These are phyloP conservation scores for Beris chalybata DNA, from an alignment of 2,888 invertebrate genomes.

Conservation along the genomic window DNA sequence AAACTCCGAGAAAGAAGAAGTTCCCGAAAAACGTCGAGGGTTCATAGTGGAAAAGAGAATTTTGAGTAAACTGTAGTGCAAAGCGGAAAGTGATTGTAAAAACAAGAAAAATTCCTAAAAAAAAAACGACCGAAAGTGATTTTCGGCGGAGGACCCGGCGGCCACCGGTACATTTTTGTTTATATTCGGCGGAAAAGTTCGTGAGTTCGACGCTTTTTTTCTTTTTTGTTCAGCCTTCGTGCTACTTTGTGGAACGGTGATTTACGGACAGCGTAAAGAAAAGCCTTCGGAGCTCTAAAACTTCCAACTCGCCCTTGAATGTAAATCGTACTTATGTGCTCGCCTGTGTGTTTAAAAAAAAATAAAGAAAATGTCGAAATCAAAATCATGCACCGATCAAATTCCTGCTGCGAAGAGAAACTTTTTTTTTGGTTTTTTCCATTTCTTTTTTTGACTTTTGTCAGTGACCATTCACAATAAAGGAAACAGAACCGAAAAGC, in stretches of 20 bases:
- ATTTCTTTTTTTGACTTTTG: slow-evolving; percentile 22
- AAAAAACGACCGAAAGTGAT: slow-evolving; percentile 5
- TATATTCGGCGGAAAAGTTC: slow-evolving; percentile 3
- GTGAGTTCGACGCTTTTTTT: no score
- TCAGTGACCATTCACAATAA: slow-evolving; percentile 30
- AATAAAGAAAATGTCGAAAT: slow-evolving; percentile 41
- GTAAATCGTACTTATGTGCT: slow-evolving; percentile 46
- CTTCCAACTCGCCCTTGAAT: no score
- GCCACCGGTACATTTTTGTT: slow-evolving; percentile 7
- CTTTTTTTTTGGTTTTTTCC: not conserved
- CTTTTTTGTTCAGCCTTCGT: not conserved
- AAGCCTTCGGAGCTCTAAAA: no score
- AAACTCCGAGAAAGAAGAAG: slow-evolving; percentile 19
- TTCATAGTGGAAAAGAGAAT: slow-evolving; percentile 29
- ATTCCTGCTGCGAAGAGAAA: slow-evolving; percentile 9
- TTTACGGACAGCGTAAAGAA: no score
- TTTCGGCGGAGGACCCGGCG: slow-evolving; percentile 1
- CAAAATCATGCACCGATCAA: slow-evolving; percentile 31
- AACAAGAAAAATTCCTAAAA: slow-evolving; percentile 12
- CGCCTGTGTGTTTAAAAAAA: slow-evolving; percentile 48
- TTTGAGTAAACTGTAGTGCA: slow-evolving; percentile 36
- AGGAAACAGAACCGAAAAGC: slow-evolving; percentile 29
- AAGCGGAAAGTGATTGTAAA: slow-evolving; percentile 11
- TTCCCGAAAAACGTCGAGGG: slow-evolving; percentile 18
- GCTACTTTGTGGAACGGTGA: slow-evolving; percentile 42